phyloP scores from a whole-genome alignment of 2,113 vertebrate species.

The Tamias sibiricus region DNA sequence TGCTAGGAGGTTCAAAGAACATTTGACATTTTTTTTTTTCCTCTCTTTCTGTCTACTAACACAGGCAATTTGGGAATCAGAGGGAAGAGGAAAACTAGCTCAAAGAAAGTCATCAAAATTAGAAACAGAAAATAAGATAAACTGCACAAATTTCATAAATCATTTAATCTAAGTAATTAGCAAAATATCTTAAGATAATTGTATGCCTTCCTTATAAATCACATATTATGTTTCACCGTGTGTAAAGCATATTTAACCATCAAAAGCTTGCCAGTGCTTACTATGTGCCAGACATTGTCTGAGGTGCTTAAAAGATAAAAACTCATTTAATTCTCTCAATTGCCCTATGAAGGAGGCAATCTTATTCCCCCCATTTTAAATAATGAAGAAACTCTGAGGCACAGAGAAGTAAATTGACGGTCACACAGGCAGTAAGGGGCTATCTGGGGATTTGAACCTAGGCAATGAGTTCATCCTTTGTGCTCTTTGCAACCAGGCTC shows the following conservation, averaged over 20 bases:
- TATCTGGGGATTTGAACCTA: neutral
- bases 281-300: neutral
- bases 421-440: neutral
- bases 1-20: constrained; percentile 2
- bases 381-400: neutral
- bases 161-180: constrained; percentile 32
- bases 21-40: neutral
- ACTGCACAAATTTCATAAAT: constrained; percentile 37
- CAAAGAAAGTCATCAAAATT: constrained; percentile 35
- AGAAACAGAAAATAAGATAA: constrained; percentile 32
- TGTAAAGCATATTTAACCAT: constrained; percentile 10
- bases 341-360: neutral
- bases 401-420: neutral
- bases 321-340: neutral
- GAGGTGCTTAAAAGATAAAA: neutral
- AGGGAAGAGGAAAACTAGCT: neutral
- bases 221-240: neutral
- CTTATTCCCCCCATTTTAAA: neutral
- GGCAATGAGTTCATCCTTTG: neutral
- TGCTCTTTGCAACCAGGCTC: neutral
- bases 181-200: constrained; percentile 10
- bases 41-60: neutral
- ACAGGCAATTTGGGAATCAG: neutral
- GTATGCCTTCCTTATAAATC: neutral
- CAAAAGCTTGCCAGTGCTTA: neutral